Percentiles rank a stretch among this genome's conserved stretches.
These are phyloP conservation scores for Takifugu flavidus DNA, from an alignment of 2,113 vertebrate species.

Conservation along the genomic window DNA sequence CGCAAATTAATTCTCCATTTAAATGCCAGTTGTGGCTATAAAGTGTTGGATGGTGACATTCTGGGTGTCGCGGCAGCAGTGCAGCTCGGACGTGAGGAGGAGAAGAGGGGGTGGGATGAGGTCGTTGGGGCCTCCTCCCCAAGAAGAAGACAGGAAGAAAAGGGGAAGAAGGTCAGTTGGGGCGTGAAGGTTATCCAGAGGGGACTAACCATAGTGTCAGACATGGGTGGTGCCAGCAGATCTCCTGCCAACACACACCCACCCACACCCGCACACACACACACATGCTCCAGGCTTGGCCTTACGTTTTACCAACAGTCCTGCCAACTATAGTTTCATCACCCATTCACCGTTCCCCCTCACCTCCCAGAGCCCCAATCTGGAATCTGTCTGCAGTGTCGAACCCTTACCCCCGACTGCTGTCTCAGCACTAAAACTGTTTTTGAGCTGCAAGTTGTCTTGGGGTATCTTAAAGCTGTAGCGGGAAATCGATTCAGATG, in stretches of 20 bases:
- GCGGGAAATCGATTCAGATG: conserved; percentile 24
- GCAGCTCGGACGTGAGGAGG: background rate
- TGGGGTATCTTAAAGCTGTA: conserved; percentile 4
- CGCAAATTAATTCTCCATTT: conserved; percentile 23
- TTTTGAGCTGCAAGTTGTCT: too few species aligned
- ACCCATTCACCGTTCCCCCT: conserved; percentile 10
- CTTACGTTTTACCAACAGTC: conserved; percentile 32
- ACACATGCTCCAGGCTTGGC: conserved; percentile 23
- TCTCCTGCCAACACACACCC: conserved; percentile 47
- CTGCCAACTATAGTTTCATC: conserved; percentile 53
- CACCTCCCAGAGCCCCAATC: conserved; percentile 48
- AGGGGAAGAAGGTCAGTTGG: conserved; percentile 17
- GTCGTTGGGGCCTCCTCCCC: background rate
- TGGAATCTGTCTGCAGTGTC: conserved; percentile 39
- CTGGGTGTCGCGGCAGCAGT: conserved; percentile 1
- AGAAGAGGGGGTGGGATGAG: background rate
- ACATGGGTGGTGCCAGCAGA: conserved; percentile 41
- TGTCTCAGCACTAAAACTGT: too few species aligned
- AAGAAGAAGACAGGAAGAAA: conserved; percentile 4
- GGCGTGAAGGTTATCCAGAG: conserved; percentile 47
- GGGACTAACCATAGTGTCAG: conserved; percentile 62
- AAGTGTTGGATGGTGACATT: conserved; percentile 3
- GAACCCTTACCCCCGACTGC: conserved; percentile 19
- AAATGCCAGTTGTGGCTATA: conserved; percentile 14
- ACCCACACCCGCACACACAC: conserved; percentile 15